Percentiles rank a stretch among this genome's conserved stretches.
These are phyloP conservation scores for Toxotes jaculatrix DNA, from an alignment of 2,113 vertebrate species.

Conservation along the genomic window DNA sequence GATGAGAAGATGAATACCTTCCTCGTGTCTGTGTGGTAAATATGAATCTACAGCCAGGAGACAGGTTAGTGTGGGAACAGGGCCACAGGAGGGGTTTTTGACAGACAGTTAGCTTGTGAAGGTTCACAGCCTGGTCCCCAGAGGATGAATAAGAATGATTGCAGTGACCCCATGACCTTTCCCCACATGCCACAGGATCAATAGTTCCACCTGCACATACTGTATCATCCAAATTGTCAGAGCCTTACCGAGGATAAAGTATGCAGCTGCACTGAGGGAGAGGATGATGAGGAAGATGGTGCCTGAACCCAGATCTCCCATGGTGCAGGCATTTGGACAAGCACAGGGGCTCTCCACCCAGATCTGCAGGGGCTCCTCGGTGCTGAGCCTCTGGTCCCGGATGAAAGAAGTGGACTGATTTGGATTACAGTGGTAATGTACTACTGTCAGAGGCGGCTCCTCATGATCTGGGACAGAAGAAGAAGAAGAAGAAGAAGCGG, in stretches of 20 bases:
- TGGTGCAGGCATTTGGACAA: conserved; percentile 78
- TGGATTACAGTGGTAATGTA: conserved; percentile 82
- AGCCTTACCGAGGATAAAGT: conserved; percentile 81
- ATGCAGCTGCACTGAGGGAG: conserved; percentile 74
- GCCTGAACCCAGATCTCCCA: conserved; percentile 78
- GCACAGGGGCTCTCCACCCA: conserved; percentile 83
- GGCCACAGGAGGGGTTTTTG: too few relatives aligned
- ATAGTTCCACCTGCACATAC: too few relatives aligned
- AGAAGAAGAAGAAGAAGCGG: not conserved
- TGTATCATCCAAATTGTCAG: not conserved
- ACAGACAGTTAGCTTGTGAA: not conserved
- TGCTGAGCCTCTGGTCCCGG: conserved; percentile 42
- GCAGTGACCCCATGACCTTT: not conserved
- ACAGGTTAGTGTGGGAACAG: too few relatives aligned
- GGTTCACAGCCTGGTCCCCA: not conserved
- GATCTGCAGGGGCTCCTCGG: conserved; percentile 72
- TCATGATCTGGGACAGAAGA: conserved; percentile 33
- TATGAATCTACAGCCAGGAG: too few relatives aligned
- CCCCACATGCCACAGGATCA: not conserved
- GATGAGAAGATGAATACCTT: too few relatives aligned
- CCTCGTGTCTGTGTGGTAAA: too few relatives aligned
- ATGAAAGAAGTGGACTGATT: conserved; percentile 58
- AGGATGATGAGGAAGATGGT: conserved; percentile 84
- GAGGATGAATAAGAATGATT: not conserved
- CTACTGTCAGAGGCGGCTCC: conserved; percentile 65